Base-by-base conservation (phyloP, 1,140 invertebrate species). In the Anastatus disparis region DNA sequence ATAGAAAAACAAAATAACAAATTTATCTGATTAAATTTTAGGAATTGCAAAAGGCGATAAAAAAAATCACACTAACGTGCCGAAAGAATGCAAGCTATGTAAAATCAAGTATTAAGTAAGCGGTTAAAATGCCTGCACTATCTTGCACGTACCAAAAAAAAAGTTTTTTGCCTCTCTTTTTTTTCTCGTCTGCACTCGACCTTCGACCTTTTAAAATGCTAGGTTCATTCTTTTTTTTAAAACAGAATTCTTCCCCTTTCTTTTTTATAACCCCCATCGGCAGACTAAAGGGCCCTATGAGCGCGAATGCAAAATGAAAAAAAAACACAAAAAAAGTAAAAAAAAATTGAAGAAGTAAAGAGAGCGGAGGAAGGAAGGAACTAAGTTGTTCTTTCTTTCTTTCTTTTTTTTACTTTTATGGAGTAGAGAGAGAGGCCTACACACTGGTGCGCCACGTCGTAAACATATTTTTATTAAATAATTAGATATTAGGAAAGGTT, bases 391-490 rank as follows among this genome's bases (percentile, higher is more conserved):
- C n/a, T n/a, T n/a, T n/a, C n/a, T n/a, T n/a, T n/a, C n/a, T n/a
- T n/a, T n/a, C n/a, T n/a, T n/a, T n/a, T n/a, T n/a, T n/a, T n/a
- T n/a, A n/a, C n/a, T n/a, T n/a, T n/a, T 7, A 38, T 13, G 13
- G n/a, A n/a, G n/a, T n/a, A n/a, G n/a, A n/a, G n/a, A n/a, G n/a
- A n/a, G n/a, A n/a, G n/a, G n/a, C n/a, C n/a, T n/a, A n/a, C n/a
- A 82, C 83, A 80, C 78, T 65, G n/a, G 76, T 82, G 81, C 79
- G 82, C 82, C 82, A 84, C 82, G 81, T 85, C 82, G 81, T 85
- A 84, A 85, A 85, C 83, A 82, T 85, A 83, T 84, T 85, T 85
- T 85, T 85, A 85, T 86, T 86, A 85, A 86, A 86, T 86, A 86
- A 86, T 86, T 86, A 85, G 84, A 82, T 84, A 84, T 85, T 85